Evolutionary conservation across 2,113 vertebrate genomes (phyloP), one percentile per base, ranked within the genome.

Genomic region (Oplegnathus fasciatus): DNA sequence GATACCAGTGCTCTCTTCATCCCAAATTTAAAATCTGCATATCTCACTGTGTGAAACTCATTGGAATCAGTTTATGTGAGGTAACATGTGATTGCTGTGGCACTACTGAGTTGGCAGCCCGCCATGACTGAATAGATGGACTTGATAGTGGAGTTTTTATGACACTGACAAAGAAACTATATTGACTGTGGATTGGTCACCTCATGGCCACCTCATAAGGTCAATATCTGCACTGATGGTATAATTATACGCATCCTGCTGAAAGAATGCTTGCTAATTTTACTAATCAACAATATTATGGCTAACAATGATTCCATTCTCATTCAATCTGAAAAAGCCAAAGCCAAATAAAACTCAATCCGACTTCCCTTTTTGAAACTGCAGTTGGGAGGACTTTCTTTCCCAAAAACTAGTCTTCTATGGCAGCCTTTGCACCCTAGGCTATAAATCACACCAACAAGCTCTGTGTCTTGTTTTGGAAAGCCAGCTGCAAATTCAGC

Each of bases 371-470:
- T 32, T 17, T 57, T 44, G 2, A 34, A 30, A 17, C 14, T 60
- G 67, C 37, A 71, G 20, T 7, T 13, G 5, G 13, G 18, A 61
- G 5, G 20, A 50, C 58, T 34, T 20, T 28, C 8, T 44, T 26
- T 44, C 9, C 37, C 44, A 28, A 22, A 0, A 82, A 20, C 34
- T 17, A 14, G 42, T 44, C 13, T 26, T 42, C 34, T 17, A 20
- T 34, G 24, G 37, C 46, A 55, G 11, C 4, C 4, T 28, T 68
- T 37, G 62, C 46, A 14, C 6, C 15, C 5, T 0, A 17, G 11
- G 22, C 22, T 37, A 37, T 55, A 64, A 73, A 86, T 73, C 54
- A 76, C 4, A 65, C 15, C 18, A 71, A 74, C 24, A 52, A 42
- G 11, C 37, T 58, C 40, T 70, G 55, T 57, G 48, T 37, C 28